Evolutionary conservation across 2,113 vertebrate species (phyloP), one percentile per base, ranked within the genome.

Genomic region (Perca fluviatilis): DNA sequence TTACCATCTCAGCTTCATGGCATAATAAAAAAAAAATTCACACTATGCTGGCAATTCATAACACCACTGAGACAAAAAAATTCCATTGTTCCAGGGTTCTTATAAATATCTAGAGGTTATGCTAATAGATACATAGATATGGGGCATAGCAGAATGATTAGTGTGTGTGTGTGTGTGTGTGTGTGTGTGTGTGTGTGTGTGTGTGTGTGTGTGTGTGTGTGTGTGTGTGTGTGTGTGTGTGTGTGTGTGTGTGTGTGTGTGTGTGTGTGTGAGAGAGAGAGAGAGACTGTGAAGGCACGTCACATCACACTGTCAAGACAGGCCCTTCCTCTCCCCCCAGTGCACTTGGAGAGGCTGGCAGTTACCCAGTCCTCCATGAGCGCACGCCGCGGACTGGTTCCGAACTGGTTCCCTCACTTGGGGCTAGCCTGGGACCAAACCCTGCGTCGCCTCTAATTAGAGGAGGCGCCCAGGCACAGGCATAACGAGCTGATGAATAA

Each of bases 401-500:
- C 90, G 88, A 91, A 94, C 95, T 95, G 95, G 94, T 96, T 94
- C 89, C 91, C 86, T 95, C 89, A 95, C 95, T 95, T 72, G 90
- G 79, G 95, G 95, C 92, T 83, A 93, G 93, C 92, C 94, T 85
- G 72, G 86, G 92, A 94, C 91, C 90, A 92, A 94, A 88, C 88
- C 86, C 91, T 69, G 85, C 85, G 94, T 96, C 95, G 77, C 85
- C 91, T 95, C 92, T 95, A 95, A 96, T 96, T 96, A 96, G 84
- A 89, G 86, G 89, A 89, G 91, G 94, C 82, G 87, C 90, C 93
- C 86, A 50, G 86, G 87, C 92, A 18, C 83, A 84, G 93, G 89
- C 94, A 93, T 95, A 95, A 96, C 90, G 92, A 95, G 95, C 94
- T 95, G 94, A 95, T 93, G 95, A 95, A 95, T 96, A 95, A 96